Conservation (phyloP, 35 echinoderm and acorn worm species). For the Acanthaster planci region DNA sequence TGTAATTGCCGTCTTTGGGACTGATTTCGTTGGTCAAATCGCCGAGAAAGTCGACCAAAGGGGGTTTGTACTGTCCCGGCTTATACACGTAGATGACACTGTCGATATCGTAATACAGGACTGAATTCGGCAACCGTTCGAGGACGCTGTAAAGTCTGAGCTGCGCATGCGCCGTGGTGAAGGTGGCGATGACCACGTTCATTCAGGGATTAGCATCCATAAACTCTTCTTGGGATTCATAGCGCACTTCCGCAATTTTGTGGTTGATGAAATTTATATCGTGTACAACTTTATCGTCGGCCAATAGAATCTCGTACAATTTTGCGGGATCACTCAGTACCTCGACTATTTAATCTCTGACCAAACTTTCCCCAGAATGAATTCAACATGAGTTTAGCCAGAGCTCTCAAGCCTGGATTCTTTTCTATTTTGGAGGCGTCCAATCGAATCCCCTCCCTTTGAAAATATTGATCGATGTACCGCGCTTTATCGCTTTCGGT, state of each 20-base stretch:
- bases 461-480: conserved; percentile 28
- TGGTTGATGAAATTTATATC: too few species aligned
- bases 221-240: not conserved
- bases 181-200: conserved; percentile 4
- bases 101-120: conserved; percentile 2
- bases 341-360: too few species aligned
- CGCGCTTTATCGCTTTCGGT: too few species aligned
- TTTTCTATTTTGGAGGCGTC: too few species aligned
- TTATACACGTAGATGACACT: not conserved
- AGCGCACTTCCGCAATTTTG: not conserved
- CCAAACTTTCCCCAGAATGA: too few species aligned
- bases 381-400: conserved; percentile 52
- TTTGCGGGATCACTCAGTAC: not conserved
- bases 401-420: conserved; percentile 46
- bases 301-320: not conserved
- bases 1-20: too few species aligned
- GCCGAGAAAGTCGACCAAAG: not conserved
- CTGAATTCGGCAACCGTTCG: not conserved
- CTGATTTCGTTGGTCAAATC: conserved; percentile 1
- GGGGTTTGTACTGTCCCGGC: too few species aligned
- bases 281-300: not conserved
- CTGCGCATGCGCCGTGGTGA: conserved; percentile 3
- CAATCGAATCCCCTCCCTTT: conserved; percentile 44
- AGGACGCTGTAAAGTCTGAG: not conserved
- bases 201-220: not conserved